phyloP scores from a whole-genome alignment of 2,113 vertebrate genomes.

The Ptilonorhynchus violaceus region DNA sequence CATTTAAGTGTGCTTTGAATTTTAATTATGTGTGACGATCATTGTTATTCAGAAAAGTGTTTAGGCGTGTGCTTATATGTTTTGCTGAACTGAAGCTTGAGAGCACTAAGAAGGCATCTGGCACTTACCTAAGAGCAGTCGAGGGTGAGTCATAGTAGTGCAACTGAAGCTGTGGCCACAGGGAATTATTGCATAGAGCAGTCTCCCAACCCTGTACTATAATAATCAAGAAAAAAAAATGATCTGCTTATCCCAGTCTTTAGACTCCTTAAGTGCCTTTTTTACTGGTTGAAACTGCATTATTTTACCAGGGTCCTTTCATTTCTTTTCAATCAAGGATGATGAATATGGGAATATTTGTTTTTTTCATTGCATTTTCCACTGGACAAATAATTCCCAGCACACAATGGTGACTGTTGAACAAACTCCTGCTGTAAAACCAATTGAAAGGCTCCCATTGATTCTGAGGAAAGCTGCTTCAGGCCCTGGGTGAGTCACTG shows the following conservation, averaged over 20 bases:
- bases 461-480: neutral
- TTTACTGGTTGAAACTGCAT: neutral
- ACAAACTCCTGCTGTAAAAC: conserved; percentile 21
- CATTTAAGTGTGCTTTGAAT: neutral
- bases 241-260: neutral
- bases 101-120: conserved; percentile 29
- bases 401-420: neutral
- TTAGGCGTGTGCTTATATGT: neutral
- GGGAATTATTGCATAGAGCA: neutral
- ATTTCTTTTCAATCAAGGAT: neutral
- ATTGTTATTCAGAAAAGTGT: conserved; percentile 32
- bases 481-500: neutral
- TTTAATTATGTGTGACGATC: neutral
- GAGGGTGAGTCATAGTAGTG: conserved; percentile 22
- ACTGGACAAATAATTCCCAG: neutral
- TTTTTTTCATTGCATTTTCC: neutral
- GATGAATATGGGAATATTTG: neutral
- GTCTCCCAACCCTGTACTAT: neutral
- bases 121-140: conserved; percentile 41
- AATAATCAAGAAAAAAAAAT: neutral
- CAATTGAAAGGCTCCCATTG: neutral
- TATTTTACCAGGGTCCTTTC: neutral
- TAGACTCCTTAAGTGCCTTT: neutral
- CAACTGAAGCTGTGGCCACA: conserved; percentile 13
- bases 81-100: conserved; percentile 27